These are phyloP conservation scores for Pollenia amentaria DNA, from an alignment of 2,888 invertebrate species.

Conservation along the genomic window DNA sequence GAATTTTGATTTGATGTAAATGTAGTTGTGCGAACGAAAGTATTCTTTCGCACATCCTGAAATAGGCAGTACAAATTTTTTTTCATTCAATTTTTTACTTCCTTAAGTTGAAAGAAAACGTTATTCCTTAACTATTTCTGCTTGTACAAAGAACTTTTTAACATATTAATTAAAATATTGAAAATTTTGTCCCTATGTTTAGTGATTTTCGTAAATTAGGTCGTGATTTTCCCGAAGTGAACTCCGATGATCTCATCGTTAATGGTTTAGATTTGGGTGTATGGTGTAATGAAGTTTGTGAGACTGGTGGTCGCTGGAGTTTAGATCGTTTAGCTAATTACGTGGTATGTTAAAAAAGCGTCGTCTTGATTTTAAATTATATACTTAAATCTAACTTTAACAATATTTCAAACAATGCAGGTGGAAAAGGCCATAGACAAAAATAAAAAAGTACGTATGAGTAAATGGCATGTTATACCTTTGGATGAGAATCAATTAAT, in stretches of 20 bases:
- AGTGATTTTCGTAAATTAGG: slow-evolving; percentile 88
- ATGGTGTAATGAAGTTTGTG: slow-evolving; percentile 86
- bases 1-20: no score
- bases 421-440: slow-evolving; percentile 86
- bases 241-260: slow-evolving; percentile 85
- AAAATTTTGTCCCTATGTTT: slow-evolving; percentile 72
- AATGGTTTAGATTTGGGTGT: slow-evolving; percentile 87
- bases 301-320: slow-evolving; percentile 86
- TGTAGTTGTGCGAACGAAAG: no score
- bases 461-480: slow-evolving; percentile 87
- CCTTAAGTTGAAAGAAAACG: no score
- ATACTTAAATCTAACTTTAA: slow-evolving; percentile 43
- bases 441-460: slow-evolving; percentile 86
- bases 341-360: slow-evolving; percentile 83
- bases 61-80: no score
- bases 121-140: no score
- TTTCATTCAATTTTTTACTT: no score
- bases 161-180: neutral
- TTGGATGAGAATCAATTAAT: slow-evolving; percentile 85
- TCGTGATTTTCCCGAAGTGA: slow-evolving; percentile 87
- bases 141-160: neutral
- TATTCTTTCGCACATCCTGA: no score
- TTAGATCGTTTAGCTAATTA: slow-evolving; percentile 86
- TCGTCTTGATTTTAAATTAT: neutral
- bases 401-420: slow-evolving; percentile 79